Conservation (phyloP, 2,888 invertebrate species). For the Notodonta dromedarius region DNA sequence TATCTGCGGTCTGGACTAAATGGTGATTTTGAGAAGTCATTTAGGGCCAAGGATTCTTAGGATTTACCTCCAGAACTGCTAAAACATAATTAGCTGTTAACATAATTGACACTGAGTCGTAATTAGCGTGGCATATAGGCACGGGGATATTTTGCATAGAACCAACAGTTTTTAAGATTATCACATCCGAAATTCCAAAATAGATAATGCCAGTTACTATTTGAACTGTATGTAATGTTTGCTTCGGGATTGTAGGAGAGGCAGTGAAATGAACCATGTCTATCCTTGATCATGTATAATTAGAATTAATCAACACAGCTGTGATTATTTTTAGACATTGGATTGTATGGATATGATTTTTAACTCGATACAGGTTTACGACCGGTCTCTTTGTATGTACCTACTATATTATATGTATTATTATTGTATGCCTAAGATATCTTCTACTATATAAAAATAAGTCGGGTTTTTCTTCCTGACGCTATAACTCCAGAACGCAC, state of each 20-base stretch:
- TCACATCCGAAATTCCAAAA: background rate
- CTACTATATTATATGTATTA: too few relatives aligned
- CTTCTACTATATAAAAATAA: too few relatives aligned
- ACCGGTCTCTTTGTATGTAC: background rate
- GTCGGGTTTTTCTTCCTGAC: too few relatives aligned
- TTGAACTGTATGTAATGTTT: background rate
- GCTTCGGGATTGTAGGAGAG: background rate
- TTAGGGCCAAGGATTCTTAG: slow-evolving; percentile 16
- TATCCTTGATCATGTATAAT: slow-evolving; percentile 5
- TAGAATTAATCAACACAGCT: background rate
- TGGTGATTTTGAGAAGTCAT: too few relatives aligned
- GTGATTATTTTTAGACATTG: slow-evolving; percentile 5
- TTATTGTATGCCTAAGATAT: too few relatives aligned
- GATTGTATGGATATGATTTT: background rate
- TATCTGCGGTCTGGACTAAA: too few relatives aligned
- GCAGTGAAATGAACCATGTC: slow-evolving; percentile 6
- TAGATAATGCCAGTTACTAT: background rate
- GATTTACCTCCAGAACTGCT: background rate
- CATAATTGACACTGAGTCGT: background rate
- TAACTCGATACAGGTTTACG: background rate
- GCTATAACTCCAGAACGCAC: too few relatives aligned
- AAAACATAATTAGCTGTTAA: background rate
- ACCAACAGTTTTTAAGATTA: background rate
- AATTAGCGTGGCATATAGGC: background rate
- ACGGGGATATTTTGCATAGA: background rate